Conservation (phyloP, 2,888 invertebrate species). For the Brachynemurus nebulosus region DNA sequence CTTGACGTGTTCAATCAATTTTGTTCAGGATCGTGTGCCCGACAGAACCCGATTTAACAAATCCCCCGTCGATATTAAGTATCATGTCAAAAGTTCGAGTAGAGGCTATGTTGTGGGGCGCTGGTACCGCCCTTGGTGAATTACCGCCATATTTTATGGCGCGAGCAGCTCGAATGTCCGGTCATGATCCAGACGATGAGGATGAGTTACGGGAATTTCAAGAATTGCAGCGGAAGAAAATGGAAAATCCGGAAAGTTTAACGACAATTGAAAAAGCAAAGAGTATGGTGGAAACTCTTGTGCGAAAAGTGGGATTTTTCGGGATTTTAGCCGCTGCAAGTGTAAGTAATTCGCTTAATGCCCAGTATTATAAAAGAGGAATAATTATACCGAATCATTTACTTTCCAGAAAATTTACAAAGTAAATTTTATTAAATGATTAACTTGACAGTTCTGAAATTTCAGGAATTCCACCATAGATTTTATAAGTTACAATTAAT, state of each 20-base stretch:
- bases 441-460: too few species aligned
- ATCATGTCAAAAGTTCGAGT: conserved; percentile 91
- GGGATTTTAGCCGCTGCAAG: conserved; percentile 95
- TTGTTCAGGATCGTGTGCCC: conserved; percentile 80
- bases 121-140: conserved; percentile 97
- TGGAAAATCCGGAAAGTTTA: conserved; percentile 39
- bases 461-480: too few species aligned
- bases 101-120: conserved; percentile 97
- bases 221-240: conserved; percentile 46
- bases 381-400: too few species aligned
- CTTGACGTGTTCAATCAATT: conserved; percentile 9
- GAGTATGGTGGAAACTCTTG: conserved; percentile 72
- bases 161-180: conserved; percentile 69
- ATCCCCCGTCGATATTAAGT: conserved; percentile 69
- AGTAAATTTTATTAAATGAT: too few species aligned
- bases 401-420: too few species aligned
- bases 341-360: conserved; percentile 39
- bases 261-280: conserved; percentile 65
- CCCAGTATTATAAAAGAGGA: too few species aligned
- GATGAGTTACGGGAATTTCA: conserved; percentile 65
- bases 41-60: conserved; percentile 42
- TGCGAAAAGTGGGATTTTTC: conserved; percentile 87
- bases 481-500: too few species aligned
- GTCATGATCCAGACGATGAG: conserved; percentile 42
- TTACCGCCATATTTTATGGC: conserved; percentile 99